A percentile compares a stretch with the other conserved stretches of the same genome.
phyloP scores from a whole-genome alignment of 2,113 vertebrate species.

The Pongo abelii region DNA sequence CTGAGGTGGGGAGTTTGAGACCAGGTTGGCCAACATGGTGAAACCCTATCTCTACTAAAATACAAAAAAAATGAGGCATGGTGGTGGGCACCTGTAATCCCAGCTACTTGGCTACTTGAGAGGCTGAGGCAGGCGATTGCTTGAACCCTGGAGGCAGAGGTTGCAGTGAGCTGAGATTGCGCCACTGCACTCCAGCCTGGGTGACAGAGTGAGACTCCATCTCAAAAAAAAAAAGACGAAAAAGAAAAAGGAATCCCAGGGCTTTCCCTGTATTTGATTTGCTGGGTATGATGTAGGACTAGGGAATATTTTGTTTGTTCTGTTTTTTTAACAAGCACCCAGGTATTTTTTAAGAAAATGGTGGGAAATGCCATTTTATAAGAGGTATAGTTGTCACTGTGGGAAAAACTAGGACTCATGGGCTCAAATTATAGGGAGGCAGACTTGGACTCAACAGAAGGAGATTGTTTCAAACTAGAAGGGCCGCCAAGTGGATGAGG shows the following conservation, averaged over 20 bases:
- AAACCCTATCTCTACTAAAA: neutral
- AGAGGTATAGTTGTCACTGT: neutral
- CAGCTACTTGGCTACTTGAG: neutral
- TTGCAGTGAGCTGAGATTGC: neutral
- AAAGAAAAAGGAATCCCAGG: neutral
- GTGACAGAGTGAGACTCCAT: no score
- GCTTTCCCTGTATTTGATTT: neutral
- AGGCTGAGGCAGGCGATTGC: neutral
- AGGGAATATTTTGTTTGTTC: neutral
- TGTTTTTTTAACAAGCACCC: neutral
- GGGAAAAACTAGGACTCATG: neutral
- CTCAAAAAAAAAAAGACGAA: no score
- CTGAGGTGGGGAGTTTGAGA: neutral
- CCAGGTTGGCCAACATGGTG: neutral
- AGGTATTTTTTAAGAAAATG: constrained; percentile 24
- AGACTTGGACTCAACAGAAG: neutral
- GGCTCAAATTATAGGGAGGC: neutral
- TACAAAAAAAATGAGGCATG: neutral
- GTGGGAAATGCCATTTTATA: neutral
- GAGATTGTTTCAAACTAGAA: neutral
- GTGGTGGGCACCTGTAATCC: neutral
- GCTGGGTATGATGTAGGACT: neutral
- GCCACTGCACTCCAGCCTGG: neutral
- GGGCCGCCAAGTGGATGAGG: neutral
- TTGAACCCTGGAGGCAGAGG: neutral